Evolutionary conservation across 30 jellyfish, hydroid and myxozoan species (phyloP).

Genomic region (Aurelia sp.): DNA sequence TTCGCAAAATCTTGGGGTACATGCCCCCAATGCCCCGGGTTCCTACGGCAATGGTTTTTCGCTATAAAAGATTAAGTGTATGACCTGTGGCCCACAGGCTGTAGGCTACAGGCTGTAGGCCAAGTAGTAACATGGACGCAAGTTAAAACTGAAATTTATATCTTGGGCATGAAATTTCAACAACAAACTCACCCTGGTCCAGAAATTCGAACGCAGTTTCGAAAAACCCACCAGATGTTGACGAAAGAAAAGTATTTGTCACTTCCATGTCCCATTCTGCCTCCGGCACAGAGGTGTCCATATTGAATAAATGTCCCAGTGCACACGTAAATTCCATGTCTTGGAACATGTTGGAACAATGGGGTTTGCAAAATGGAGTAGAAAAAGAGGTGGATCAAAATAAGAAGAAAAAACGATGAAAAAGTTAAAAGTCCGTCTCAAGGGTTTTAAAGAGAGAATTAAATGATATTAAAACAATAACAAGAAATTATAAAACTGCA

Average conservation of each 20-base stretch:
- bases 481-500: no score
- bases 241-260: constrained; percentile 10
- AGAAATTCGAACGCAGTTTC: constrained; percentile 31
- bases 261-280: constrained; percentile 20
- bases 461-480: no score
- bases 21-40: no score
- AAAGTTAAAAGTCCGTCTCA: not conserved
- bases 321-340: constrained; percentile 10
- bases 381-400: not conserved
- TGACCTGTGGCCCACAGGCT: no score
- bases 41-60: no score
- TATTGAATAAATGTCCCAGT: constrained; percentile 7
- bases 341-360: constrained; percentile 19
- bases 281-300: constrained; percentile 29
- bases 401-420: no score
- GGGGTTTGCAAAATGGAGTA: not conserved
- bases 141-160: no score
- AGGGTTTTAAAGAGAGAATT: no score
- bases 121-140: no score
- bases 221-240: constrained; percentile 10
- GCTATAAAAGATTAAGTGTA: no score
- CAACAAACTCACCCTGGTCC: constrained; percentile 25
- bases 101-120: no score
- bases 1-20: no score
- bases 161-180: not conserved